A percentile compares a stretch with the other conserved stretches of the same genome.
Conservation (phyloP, 2,113 vertebrate species). For the Rafetus swinhoei region DNA sequence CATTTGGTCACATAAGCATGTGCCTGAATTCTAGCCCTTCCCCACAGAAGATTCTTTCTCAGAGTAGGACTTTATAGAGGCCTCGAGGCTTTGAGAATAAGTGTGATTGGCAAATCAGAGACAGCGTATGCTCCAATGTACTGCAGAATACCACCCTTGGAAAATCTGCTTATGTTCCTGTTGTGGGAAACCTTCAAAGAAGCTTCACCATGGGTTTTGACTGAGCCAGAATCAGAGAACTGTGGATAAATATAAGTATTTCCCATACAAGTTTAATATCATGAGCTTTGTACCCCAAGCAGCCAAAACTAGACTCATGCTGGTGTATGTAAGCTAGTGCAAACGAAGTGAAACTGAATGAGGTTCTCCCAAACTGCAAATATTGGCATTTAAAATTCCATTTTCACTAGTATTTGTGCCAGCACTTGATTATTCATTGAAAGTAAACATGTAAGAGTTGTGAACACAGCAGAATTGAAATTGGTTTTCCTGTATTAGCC, state of each 20-base stretch:
- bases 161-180: neutral
- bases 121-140: neutral
- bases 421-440: slow-evolving; percentile 1
- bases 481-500: neutral
- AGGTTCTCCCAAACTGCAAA: neutral
- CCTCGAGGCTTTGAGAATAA: neutral
- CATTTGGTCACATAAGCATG: neutral
- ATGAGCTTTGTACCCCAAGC: neutral
- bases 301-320: neutral
- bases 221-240: neutral
- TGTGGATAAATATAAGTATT: neutral
- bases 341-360: neutral
- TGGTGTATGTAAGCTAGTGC: neutral
- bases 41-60: neutral
- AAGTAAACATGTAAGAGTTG: neutral
- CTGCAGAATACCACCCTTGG: neutral
- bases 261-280: neutral
- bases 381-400: neutral
- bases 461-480: neutral
- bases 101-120: neutral
- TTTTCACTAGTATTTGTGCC: slow-evolving; percentile 4
- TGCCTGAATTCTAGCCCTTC: neutral
- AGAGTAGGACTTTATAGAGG: neutral
- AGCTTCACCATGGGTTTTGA: neutral
- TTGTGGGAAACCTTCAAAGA: neutral